Conservation (phyloP, 2,113 vertebrate species). For the Alexandromys fortis region DNA sequence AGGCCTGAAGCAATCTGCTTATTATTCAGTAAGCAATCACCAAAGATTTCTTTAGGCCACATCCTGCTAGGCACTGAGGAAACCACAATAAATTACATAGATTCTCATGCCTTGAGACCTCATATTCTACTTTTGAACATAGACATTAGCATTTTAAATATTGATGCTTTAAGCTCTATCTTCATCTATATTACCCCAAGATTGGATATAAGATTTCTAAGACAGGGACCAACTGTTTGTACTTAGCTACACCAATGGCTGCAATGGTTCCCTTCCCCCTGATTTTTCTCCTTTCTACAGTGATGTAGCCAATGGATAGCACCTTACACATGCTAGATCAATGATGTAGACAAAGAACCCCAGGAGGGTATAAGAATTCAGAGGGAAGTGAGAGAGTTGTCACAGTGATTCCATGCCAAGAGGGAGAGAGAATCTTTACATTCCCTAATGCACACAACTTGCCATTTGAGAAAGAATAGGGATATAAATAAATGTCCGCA, state of each 20-base stretch:
- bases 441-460: not conserved
- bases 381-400: not conserved
- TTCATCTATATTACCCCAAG: not conserved
- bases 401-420: not conserved
- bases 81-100: not conserved
- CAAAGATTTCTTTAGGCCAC: not conserved
- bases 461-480: not conserved
- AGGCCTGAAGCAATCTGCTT: not conserved
- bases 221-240: not conserved
- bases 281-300: not conserved
- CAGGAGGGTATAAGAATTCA: not conserved
- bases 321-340: not conserved
- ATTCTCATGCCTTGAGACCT: not conserved
- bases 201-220: conserved; percentile 7
- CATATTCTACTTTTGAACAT: not conserved
- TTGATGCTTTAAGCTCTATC: not conserved
- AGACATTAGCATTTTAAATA: conserved; percentile 27
- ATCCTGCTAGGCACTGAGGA: not conserved
- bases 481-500: not conserved
- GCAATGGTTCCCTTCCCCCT: not conserved
- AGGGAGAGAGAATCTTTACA: not conserved
- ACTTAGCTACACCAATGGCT: not conserved
- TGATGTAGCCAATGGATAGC: not conserved
- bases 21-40: not conserved
- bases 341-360: not conserved